Evolutionary conservation across 2,888 invertebrate genomes (phyloP).

Genomic region (Rhynchonema sp.): DNA sequence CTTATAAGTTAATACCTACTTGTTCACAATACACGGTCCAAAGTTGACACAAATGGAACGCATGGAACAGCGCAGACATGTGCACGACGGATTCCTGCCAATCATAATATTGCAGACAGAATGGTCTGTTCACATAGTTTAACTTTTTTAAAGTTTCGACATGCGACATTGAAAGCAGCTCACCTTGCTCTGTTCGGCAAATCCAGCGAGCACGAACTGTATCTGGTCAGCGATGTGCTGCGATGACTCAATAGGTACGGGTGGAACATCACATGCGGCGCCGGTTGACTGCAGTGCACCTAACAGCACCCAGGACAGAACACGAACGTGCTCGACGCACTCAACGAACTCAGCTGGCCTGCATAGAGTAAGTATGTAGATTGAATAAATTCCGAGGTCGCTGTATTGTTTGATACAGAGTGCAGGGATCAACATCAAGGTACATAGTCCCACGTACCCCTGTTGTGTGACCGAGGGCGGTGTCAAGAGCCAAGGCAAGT

Average conservation of each 20-base stretch:
- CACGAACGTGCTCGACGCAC: constrained; percentile 75
- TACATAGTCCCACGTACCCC: constrained; percentile 43
- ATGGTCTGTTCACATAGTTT: not conserved
- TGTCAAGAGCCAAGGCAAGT: constrained; percentile 73
- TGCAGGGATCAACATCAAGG: not conserved
- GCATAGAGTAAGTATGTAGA: not conserved
- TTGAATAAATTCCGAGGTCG: constrained; percentile 2
- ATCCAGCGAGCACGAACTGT: constrained; percentile 84
- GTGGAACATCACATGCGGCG: constrained; percentile 39
- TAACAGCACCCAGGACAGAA: constrained; percentile 81
- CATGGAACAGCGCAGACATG: constrained; percentile 87
- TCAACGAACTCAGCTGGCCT: constrained; percentile 68
- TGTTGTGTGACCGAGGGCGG: constrained; percentile 58
- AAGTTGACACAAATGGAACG: constrained; percentile 87
- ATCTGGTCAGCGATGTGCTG: constrained; percentile 76
- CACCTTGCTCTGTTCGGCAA: constrained; percentile 75
- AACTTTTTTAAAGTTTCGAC: not conserved
- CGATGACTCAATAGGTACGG: constrained; percentile 83
- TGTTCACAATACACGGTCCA: constrained; percentile 97
- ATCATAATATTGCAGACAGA: not conserved
- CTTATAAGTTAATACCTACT: constrained; percentile 49
- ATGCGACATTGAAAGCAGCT: constrained; percentile 1
- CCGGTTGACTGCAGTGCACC: constrained; percentile 54
- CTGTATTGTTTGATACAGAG: too few relatives aligned
- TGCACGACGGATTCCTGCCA: constrained; percentile 57